phyloP scores from a whole-genome alignment of 2,113 vertebrate genomes.

The Peromyscus leucopus region DNA sequence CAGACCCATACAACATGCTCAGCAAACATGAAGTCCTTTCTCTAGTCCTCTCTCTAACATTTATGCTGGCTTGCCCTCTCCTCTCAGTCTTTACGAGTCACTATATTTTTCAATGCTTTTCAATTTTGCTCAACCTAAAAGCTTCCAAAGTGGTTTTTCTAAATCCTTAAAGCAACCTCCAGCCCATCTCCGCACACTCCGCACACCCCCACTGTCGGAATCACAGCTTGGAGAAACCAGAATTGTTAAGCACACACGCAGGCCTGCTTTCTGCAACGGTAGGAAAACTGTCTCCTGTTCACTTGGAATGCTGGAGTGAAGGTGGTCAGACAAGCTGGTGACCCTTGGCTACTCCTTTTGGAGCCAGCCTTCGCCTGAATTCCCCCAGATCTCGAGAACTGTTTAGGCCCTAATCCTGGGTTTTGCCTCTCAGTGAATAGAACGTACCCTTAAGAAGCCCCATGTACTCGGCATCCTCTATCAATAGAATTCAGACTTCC shows the following conservation, averaged over 20 bases:
- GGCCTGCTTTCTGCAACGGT: background rate
- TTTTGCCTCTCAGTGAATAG: background rate
- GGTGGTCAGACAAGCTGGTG: background rate
- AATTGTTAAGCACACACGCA: background rate
- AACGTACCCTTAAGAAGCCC: background rate
- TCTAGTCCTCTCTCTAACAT: background rate
- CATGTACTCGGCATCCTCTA: background rate
- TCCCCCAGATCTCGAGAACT: background rate
- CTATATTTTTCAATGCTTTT: background rate
- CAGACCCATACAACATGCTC: rapidly evolving
- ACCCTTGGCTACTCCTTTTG: background rate
- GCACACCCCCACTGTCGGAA: background rate
- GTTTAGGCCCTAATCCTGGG: background rate
- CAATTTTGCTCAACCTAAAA: background rate
- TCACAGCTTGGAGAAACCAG: no score
- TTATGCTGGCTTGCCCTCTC: background rate
- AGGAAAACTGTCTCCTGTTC: background rate
- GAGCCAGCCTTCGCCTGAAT: background rate
- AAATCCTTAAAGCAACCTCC: background rate
- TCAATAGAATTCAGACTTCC: background rate
- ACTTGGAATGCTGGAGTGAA: background rate
- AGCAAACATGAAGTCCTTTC: background rate
- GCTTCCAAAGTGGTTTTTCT: background rate
- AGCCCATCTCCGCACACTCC: background rate
- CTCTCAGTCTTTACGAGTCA: background rate